Base-by-base conservation (phyloP, 2,797 vertebrate genomes). In the Austrolebias charrua region DNA sequence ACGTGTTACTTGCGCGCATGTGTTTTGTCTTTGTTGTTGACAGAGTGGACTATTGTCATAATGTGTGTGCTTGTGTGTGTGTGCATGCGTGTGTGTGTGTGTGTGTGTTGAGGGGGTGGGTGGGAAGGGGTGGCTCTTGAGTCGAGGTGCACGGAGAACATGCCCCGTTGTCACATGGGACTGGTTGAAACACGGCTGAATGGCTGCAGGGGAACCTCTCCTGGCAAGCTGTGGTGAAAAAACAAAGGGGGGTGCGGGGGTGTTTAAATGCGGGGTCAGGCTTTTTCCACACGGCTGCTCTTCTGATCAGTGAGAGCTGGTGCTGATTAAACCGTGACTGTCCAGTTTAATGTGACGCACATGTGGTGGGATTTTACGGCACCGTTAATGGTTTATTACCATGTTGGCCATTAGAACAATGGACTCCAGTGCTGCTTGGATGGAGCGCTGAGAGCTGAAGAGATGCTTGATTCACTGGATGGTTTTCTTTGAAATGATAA, bases 1-100 rank as follows among this genome's bases (percentile, higher is more conserved):
- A 85, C 86, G 85, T 86, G 84, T 82, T 84, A 87, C 86, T 85
- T 63, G 71, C 81, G 81, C 38, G 78, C 83, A 79, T 88, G 86
- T 91, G 79, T 89, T 66, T 87, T 87, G 76, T 85, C 86, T 89
- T 87, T 88, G 83, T 89, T 83, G 83, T 84, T 82, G 74, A 80
- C 63, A 7, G 38, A 77, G 83, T 65, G 75, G 63, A 75, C 73
- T 74, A 65, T 86, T 87, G 62, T 81, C 77, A 82, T 83, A 73
- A 81, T 77, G 72, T 63, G 35, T 56, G 64, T 61, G 68, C 6
- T 48, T 53, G 33, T 60, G 12, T 38, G n/a, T 38, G 56, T 60
- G 66, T 62, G 63, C 56, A 20, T 43, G 33, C 35, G 24, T 9
- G 66, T 40, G 13, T 51, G 43, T 59, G 59, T 59, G 46, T 29